Percentiles rank a stretch among this genome's conserved stretches.
Conservation (phyloP, 2,888 invertebrate genomes). For the Mechanitis mazaeus region DNA sequence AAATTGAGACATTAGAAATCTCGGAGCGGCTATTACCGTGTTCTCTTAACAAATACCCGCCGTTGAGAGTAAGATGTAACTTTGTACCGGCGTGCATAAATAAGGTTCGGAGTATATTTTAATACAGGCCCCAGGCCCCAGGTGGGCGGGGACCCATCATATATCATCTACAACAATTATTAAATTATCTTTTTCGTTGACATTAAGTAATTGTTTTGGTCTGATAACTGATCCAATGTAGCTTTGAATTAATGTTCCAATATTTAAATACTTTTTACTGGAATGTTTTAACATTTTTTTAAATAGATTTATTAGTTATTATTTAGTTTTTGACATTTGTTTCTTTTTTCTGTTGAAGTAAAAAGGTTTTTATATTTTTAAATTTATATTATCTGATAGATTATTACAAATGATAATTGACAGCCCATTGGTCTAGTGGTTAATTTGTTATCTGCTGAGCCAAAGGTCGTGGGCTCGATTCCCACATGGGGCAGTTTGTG, state of each 20-base stretch:
- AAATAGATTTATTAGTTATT: not conserved
- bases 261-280: not conserved
- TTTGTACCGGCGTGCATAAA: constrained; percentile 67
- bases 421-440: no score
- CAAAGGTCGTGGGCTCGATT: no score
- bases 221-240: constrained; percentile 56
- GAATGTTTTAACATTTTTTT: not conserved
- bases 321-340: not conserved
- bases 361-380: no score
- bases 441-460: no score
- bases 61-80: constrained; percentile 71
- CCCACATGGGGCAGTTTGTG: no score
- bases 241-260: constrained; percentile 49
- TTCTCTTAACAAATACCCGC: constrained; percentile 75
- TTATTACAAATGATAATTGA: no score
- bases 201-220: constrained; percentile 75
- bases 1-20: constrained; percentile 77
- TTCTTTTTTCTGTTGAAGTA: no score
- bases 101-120: constrained; percentile 64
- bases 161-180: constrained; percentile 73
- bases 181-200: constrained; percentile 76
- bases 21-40: constrained; percentile 71
- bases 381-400: no score
- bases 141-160: constrained; percentile 68
- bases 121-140: constrained; percentile 66